phyloP scores from a whole-genome alignment of 2,888 invertebrate species.

The Platypus cylindrus region DNA sequence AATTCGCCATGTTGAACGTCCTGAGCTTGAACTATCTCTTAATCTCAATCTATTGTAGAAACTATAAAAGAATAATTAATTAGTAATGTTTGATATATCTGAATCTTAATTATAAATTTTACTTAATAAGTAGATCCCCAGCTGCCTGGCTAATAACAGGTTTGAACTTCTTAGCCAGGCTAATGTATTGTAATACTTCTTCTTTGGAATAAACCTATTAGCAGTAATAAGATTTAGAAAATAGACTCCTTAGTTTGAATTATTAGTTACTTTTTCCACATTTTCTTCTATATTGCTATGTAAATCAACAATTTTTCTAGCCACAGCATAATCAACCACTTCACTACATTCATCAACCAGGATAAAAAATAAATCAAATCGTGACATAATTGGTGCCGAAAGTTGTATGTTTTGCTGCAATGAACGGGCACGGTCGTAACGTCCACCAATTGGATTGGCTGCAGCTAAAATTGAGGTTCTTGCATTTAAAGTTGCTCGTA shows the following conservation, averaged over 20 bases:
- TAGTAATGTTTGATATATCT: background rate
- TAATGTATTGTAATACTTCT: slow-evolving; percentile 89
- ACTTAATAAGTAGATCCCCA: slow-evolving; percentile 58
- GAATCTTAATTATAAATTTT: slow-evolving; percentile 1
- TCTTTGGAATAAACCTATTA: slow-evolving; percentile 62
- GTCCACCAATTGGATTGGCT: slow-evolving; percentile 86
- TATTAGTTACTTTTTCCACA: slow-evolving; percentile 45
- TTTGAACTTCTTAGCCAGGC: slow-evolving; percentile 91
- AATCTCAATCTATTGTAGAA: slow-evolving; percentile 80
- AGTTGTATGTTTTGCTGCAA: slow-evolving; percentile 88
- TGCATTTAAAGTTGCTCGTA: slow-evolving; percentile 94
- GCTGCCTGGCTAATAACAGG: slow-evolving; percentile 77
- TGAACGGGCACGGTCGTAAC: slow-evolving; percentile 89
- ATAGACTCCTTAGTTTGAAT: background rate
- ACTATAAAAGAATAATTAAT: slow-evolving; percentile 6
- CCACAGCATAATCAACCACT: slow-evolving; percentile 93
- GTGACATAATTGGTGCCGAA: slow-evolving; percentile 95
- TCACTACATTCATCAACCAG: slow-evolving; percentile 94
- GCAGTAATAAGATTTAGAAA: background rate
- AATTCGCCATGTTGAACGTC: slow-evolving; percentile 80
- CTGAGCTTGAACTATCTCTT: slow-evolving; percentile 54
- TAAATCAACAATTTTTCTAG: slow-evolving; percentile 86
- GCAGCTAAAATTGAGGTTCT: slow-evolving; percentile 96
- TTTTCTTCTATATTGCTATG: slow-evolving; percentile 76
- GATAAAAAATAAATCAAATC: slow-evolving; percentile 97